Conservation (phyloP, 1,140 invertebrate species). For the Hyphantria cunea region DNA sequence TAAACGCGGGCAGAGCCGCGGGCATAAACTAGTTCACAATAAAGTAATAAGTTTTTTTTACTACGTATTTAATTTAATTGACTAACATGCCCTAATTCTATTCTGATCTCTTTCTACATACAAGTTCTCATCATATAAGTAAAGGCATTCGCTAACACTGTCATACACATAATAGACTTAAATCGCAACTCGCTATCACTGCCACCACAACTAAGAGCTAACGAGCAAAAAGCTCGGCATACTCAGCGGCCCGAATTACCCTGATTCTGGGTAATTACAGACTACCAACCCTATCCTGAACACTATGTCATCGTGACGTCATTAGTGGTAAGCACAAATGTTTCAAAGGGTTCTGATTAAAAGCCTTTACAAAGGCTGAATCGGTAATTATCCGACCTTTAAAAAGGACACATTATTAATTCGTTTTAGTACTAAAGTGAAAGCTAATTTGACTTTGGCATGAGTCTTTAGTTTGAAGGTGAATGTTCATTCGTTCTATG, state of each 20-base stretch:
- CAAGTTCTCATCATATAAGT: too few species aligned
- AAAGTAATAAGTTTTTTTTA: too few species aligned
- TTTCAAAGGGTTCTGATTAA: slow-evolving; percentile 45
- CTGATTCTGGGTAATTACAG: slow-evolving; percentile 73
- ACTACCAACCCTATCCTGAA: slow-evolving; percentile 58
- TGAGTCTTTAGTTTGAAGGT: neutral
- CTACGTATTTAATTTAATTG: too few species aligned
- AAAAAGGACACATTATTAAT: slow-evolving; percentile 29
- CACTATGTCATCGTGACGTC: slow-evolving; percentile 75
- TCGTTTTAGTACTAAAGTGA: slow-evolving; percentile 9
- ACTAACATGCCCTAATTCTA: too few species aligned
- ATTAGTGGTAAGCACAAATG: slow-evolving; percentile 74
- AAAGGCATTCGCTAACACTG: neutral
- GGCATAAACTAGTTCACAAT: too few species aligned
- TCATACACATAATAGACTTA: neutral
- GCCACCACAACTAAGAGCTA: slow-evolving; percentile 39
- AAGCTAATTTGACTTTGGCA: slow-evolving; percentile 17
- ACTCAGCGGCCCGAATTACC: slow-evolving; percentile 67
- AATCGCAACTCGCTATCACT: slow-evolving; percentile 21
- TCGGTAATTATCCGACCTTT: slow-evolving; percentile 31
- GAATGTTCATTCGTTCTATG: too few species aligned
- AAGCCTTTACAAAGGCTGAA: slow-evolving; percentile 31
- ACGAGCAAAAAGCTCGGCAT: slow-evolving; percentile 74
- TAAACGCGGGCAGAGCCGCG: too few species aligned
- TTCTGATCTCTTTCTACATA: too few species aligned